A percentile compares a stretch with the other conserved stretches of the same genome.
Evolutionary conservation across 2,797 vertebrate species (phyloP).

Genomic region (Heliangelus exortis): DNA sequence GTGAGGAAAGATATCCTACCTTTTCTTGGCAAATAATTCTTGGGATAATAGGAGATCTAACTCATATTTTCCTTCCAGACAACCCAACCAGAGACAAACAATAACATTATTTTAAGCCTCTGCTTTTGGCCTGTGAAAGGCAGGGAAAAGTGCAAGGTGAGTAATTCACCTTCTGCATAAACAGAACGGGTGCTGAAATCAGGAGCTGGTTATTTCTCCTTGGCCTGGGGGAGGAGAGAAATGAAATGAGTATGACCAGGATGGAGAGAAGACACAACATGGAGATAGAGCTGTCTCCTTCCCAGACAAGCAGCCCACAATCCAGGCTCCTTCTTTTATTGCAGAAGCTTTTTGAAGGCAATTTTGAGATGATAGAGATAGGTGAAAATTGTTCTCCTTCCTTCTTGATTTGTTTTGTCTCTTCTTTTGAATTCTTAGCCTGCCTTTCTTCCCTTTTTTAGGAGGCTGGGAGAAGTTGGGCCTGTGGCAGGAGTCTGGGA

Average conservation of each 20-base stretch:
- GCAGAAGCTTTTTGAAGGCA: slow-evolving; percentile 54
- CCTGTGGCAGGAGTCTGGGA: slow-evolving; percentile 14
- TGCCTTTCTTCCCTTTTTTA: slow-evolving; percentile 27
- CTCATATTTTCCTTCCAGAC: slow-evolving; percentile 54
- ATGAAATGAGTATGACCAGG: slow-evolving; percentile 35
- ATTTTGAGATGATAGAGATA: slow-evolving; percentile 56
- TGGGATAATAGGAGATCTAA: slow-evolving; percentile 5
- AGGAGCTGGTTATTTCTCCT: slow-evolving; percentile 67
- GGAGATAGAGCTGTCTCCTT: slow-evolving; percentile 65
- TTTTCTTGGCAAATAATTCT: not conserved
- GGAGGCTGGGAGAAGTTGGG: not conserved
- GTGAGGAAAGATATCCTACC: not conserved
- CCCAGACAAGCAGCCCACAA: not conserved
- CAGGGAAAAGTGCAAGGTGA: slow-evolving; percentile 70
- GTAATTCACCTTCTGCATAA: slow-evolving; percentile 67
- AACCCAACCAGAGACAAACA: slow-evolving; percentile 69
- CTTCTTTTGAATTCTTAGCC: not conserved
- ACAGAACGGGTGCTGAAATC: slow-evolving; percentile 70
- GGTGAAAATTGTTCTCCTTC: slow-evolving; percentile 41
- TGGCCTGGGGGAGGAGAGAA: slow-evolving; percentile 69
- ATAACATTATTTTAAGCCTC: slow-evolving; percentile 68
- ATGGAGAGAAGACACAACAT: slow-evolving; percentile 32
- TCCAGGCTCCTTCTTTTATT: slow-evolving; percentile 53
- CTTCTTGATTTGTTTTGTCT: not conserved
- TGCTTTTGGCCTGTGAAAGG: slow-evolving; percentile 55